Evolutionary conservation across 2,888 invertebrate species (phyloP).

Genomic region (Coenonympha arcania): DNA sequence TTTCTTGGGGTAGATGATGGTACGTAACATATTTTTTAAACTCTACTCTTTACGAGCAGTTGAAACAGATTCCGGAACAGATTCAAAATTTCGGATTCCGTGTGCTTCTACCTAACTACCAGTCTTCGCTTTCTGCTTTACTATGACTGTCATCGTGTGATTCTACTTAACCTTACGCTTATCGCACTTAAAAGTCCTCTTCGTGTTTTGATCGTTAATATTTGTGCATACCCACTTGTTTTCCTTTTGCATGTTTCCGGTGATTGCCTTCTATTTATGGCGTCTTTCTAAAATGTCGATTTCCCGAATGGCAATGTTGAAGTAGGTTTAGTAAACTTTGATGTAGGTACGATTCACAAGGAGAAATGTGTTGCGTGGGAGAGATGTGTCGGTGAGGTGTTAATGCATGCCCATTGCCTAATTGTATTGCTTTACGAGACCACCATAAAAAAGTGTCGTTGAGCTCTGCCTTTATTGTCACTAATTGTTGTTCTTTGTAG

Average conservation of each 20-base stretch:
- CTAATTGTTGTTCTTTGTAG: conserved; percentile 59
- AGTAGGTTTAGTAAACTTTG: conserved; percentile 28
- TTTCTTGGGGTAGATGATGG: conserved; percentile 54
- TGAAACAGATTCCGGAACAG: too few relatives aligned
- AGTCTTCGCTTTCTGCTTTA: too few relatives aligned
- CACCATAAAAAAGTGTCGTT: conserved; percentile 57
- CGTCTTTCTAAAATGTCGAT: conserved; percentile 8
- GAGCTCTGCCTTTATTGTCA: conserved; percentile 49
- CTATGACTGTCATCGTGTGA: too few relatives aligned
- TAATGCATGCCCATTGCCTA: conserved; percentile 70
- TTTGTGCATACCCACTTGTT: neutral
- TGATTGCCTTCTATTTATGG: neutral
- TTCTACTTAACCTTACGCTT: too few relatives aligned
- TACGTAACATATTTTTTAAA: conserved; percentile 27
- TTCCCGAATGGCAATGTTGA: conserved; percentile 18
- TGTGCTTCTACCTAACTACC: too few relatives aligned
- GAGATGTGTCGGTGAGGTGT: conserved; percentile 59
- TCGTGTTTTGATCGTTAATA: neutral
- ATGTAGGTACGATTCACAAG: conserved; percentile 55
- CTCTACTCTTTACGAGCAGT: neutral
- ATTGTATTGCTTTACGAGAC: conserved; percentile 68
- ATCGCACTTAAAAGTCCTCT: too few relatives aligned
- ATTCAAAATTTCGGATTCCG: too few relatives aligned
- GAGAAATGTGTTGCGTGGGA: conserved; percentile 55
- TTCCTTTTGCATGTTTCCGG: neutral